A percentile compares a stretch with the other conserved stretches of the same genome.
Conservation (phyloP, 2,113 vertebrate species). For the Galbula dea region DNA sequence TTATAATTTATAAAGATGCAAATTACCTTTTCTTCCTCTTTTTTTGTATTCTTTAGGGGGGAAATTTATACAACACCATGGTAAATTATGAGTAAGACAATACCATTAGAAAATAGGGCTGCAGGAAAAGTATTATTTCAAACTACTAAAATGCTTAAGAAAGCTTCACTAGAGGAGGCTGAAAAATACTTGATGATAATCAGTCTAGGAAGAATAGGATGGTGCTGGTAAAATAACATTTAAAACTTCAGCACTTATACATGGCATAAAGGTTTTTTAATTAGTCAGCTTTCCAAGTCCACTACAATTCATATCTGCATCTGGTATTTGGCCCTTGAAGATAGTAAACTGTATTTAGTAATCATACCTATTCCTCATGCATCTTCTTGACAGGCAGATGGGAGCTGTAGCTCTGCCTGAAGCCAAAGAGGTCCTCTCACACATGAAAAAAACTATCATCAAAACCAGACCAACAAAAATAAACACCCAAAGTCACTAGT, state of each 20-base stretch:
- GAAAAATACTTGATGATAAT: background rate
- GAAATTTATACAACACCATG: background rate
- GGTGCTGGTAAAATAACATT: conserved; percentile 1
- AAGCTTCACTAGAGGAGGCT: background rate
- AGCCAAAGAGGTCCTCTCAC: background rate
- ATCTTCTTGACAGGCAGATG: conserved; percentile 5
- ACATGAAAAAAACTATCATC: background rate
- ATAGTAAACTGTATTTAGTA: conserved; percentile 14
- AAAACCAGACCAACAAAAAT: background rate
- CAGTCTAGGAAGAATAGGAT: background rate
- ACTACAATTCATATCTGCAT: background rate
- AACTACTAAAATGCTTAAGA: background rate
- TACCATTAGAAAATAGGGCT: background rate
- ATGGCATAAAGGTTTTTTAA: background rate
- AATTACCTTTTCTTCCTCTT: background rate
- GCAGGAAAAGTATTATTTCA: background rate
- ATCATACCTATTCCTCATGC: background rate
- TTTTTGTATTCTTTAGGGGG: background rate
- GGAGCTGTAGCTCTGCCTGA: background rate
- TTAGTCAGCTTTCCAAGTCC: conserved; percentile 12
- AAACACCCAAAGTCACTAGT: background rate
- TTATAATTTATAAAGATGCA: background rate
- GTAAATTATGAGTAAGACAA: background rate
- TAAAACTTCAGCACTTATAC: background rate
- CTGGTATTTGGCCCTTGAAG: conserved; percentile 4